Conservation (phyloP, 2,797 vertebrate genomes). For the Helostoma temminkii region DNA sequence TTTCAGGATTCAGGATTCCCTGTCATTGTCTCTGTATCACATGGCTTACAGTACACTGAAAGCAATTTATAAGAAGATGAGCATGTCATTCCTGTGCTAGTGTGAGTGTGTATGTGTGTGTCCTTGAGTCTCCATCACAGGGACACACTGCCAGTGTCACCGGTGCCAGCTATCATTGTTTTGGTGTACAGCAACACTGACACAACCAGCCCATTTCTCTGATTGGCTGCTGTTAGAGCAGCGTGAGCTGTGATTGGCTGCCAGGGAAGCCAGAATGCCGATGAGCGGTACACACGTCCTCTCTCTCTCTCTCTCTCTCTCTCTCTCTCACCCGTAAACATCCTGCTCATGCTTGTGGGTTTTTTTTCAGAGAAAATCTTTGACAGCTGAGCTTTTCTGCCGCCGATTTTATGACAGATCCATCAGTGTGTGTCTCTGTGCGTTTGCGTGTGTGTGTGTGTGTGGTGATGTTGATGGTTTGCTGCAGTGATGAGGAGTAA, state of each 20-base stretch:
- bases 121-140: conserved; percentile 53
- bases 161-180: conserved; percentile 72
- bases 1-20: no score
- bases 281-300: conserved; percentile 65
- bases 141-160: conserved; percentile 45
- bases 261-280: conserved; percentile 80
- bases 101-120: conserved; percentile 18
- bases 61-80: neutral
- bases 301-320: conserved; percentile 34
- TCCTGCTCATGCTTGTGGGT: conserved; percentile 61
- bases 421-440: conserved; percentile 2
- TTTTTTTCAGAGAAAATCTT: conserved; percentile 47
- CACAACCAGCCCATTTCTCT: conserved; percentile 52
- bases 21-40: neutral
- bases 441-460: conserved; percentile 13
- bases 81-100: neutral
- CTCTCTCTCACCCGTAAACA: conserved; percentile 66
- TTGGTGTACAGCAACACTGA: conserved; percentile 67
- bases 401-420: conserved; percentile 24
- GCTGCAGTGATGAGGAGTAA: conserved; percentile 49
- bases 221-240: conserved; percentile 77
- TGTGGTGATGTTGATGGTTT: conserved; percentile 14
- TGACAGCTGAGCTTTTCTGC: conserved; percentile 44
- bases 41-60: no score
- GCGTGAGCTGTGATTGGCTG: conserved; percentile 85